Evolutionary conservation across 2,113 vertebrate genomes (phyloP).

Genomic region (Nycticebus coucang): DNA sequence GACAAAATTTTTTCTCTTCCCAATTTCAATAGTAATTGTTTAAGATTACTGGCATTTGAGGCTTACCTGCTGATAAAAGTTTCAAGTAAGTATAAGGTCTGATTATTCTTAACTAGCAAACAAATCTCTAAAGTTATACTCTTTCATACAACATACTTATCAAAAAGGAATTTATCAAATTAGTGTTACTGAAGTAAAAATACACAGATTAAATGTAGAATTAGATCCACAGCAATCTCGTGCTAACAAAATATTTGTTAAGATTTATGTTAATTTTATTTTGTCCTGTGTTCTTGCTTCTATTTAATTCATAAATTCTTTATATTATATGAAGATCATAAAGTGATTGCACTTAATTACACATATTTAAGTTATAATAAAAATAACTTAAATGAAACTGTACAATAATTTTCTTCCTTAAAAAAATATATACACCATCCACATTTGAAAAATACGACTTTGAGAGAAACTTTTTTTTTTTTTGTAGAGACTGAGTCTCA

Average conservation of each 20-base stretch:
- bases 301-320: constrained; percentile 23
- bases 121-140: constrained; percentile 3
- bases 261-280: background rate
- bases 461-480: background rate
- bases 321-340: background rate
- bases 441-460: background rate
- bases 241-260: background rate
- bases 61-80: background rate
- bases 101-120: background rate
- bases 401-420: background rate
- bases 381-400: background rate
- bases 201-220: constrained; percentile 12
- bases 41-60: background rate
- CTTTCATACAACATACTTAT: background rate
- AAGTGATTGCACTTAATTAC: background rate
- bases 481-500: too few relatives aligned
- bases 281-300: constrained; percentile 11
- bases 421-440: background rate
- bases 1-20: background rate
- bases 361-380: constrained; percentile 1
- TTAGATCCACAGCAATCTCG: background rate
- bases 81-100: background rate
- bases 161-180: background rate
- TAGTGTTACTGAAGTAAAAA: constrained; percentile 13
- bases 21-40: background rate